Evolutionary conservation across 2,888 invertebrate species (phyloP).

Genomic region (Dryobota labecula): DNA sequence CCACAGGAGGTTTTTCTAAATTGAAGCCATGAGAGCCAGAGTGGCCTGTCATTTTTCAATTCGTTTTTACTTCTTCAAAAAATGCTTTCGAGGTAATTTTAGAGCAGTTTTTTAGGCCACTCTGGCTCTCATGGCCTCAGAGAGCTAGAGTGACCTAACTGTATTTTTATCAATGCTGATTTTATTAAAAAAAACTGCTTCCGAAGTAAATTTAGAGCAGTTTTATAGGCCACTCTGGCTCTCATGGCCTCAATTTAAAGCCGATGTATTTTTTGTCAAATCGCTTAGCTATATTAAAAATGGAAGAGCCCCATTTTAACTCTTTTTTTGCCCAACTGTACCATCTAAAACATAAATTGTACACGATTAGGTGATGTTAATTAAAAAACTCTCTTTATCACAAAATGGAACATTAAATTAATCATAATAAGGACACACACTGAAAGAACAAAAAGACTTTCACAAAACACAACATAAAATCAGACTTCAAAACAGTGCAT

Average conservation of each 20-base stretch:
- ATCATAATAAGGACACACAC: neutral
- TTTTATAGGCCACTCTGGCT: too few relatives aligned
- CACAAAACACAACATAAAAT: constrained; percentile 12
- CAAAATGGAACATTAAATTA: constrained; percentile 3
- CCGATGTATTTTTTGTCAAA: neutral
- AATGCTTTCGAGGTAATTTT: too few relatives aligned
- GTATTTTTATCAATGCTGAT: too few relatives aligned
- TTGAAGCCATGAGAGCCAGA: too few relatives aligned
- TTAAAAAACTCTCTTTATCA: neutral
- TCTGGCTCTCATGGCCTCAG: too few relatives aligned
- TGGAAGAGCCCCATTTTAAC: neutral
- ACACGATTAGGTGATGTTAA: neutral
- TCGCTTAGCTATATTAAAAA: neutral
- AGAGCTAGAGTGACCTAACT: too few relatives aligned
- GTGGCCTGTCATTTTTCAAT: too few relatives aligned
- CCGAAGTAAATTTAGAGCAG: too few relatives aligned
- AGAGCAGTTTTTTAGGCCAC: too few relatives aligned
- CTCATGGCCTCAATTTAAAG: too few relatives aligned
- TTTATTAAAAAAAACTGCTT: too few relatives aligned
- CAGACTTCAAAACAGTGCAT: constrained; percentile 19
- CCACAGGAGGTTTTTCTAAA: neutral
- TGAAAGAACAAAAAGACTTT: neutral
- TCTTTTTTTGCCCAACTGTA: constrained; percentile 5
- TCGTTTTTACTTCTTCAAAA: too few relatives aligned
- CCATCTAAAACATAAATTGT: constrained; percentile 20